Evolutionary conservation across 35 echinoderm and acorn worm species (phyloP).

Genomic region (Diadema setosum): DNA sequence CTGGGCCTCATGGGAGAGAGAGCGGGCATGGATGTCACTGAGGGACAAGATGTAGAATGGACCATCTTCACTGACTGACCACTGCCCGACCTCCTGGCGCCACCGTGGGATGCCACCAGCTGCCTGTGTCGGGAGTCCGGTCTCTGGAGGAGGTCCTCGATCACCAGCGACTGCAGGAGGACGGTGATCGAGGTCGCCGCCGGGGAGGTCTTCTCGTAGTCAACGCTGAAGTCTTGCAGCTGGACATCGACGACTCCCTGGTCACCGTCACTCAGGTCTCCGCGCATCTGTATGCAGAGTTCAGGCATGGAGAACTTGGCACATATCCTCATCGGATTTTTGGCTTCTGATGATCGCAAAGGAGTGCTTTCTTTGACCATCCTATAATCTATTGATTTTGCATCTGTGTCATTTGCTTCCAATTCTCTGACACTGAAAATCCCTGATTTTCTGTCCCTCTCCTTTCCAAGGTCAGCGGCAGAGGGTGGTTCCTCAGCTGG

Average conservation of each 20-base stretch:
- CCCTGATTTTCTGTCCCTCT: background rate
- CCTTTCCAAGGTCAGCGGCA: background rate
- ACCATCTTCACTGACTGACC: slow-evolving; percentile 40
- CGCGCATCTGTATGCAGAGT: slow-evolving; percentile 68
- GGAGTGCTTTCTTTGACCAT: background rate
- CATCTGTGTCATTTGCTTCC: background rate
- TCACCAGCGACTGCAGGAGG: slow-evolving; percentile 66
- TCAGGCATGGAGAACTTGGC: slow-evolving; percentile 84
- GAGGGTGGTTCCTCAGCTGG: background rate
- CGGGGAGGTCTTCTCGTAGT: slow-evolving; percentile 72
- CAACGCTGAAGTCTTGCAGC: slow-evolving; percentile 83
- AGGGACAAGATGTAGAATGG: slow-evolving; percentile 90
- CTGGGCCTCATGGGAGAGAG: slow-evolving; percentile 56
- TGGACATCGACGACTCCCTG: slow-evolving; percentile 79
- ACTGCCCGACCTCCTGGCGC: background rate
- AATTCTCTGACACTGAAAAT: background rate
- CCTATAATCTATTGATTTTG: background rate
- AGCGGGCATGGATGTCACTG: slow-evolving; percentile 36
- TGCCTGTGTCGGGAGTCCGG: slow-evolving; percentile 67
- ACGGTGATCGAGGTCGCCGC: slow-evolving; percentile 61
- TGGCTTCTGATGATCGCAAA: background rate
- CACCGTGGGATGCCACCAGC: slow-evolving; percentile 65
- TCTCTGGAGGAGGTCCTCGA: slow-evolving; percentile 77
- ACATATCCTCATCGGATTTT: slow-evolving; percentile 13
- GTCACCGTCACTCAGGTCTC: slow-evolving; percentile 85